phyloP scores from a whole-genome alignment of 2,888 invertebrate genomes.

The Lycocerus yunnanus region DNA sequence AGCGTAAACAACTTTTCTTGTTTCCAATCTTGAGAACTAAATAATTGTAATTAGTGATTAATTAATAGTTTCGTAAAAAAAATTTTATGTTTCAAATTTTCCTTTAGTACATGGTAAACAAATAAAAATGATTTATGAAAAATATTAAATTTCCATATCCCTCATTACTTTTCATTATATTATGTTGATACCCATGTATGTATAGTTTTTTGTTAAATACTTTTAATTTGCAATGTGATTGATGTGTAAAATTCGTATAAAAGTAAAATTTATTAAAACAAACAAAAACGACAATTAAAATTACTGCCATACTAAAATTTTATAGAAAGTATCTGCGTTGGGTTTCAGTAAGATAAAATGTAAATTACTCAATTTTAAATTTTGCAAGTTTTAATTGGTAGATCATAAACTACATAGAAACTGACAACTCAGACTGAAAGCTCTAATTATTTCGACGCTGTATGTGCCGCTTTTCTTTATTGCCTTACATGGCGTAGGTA shows the following conservation, averaged over 20 bases:
- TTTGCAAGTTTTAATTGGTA: background rate
- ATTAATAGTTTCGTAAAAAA: background rate
- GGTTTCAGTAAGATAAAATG: background rate
- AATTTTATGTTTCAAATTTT: background rate
- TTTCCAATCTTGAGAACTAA: background rate
- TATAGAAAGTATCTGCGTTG: background rate
- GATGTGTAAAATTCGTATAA: background rate
- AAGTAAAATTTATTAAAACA: background rate
- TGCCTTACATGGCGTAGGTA: no score
- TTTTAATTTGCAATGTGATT: background rate
- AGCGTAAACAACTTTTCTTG: background rate
- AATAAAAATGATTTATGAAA: background rate
- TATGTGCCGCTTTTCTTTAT: background rate
- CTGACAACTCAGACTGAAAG: background rate
- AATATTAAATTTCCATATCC: background rate
- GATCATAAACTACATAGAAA: background rate
- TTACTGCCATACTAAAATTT: background rate
- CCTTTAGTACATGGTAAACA: background rate
- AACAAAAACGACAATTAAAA: background rate
- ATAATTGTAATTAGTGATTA: background rate
- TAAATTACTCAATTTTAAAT: background rate
- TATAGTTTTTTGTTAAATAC: background rate
- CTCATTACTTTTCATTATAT: no score
- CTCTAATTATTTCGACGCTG: background rate
- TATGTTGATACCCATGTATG: no score